A percentile compares a stretch with the other conserved stretches of the same genome.
Evolutionary conservation across 2,797 vertebrate species (phyloP).

Genomic region (Cryptoblepharus egeriae): DNA sequence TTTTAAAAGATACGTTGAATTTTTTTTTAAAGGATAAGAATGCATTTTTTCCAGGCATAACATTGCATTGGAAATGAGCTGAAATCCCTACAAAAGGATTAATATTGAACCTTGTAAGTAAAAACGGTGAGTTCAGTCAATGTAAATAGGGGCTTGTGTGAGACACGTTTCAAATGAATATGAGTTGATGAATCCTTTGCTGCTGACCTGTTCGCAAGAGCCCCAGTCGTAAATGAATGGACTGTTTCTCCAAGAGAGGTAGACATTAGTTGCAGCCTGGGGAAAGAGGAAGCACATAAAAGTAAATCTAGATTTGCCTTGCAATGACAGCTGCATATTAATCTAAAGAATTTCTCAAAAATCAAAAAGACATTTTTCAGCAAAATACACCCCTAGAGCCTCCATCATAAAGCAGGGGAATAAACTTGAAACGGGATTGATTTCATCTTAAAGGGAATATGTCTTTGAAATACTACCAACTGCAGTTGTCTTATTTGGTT

Average conservation of each 20-base stretch:
- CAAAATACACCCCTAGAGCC: conserved; percentile 91
- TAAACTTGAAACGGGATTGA: conserved; percentile 97
- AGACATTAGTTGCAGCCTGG: conserved; percentile 80
- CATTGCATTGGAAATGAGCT: conserved; percentile 8
- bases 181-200: conserved; percentile 52
- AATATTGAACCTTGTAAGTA: conserved; percentile 29
- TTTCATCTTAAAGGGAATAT: conserved; percentile 94
- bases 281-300: conserved; percentile 91
- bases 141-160: conserved; percentile 48
- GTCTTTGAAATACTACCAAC: conserved; percentile 94
- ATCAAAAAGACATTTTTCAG: conserved; percentile 93
- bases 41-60: not conserved
- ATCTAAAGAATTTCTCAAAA: conserved; percentile 97
- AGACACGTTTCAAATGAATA: conserved; percentile 58
- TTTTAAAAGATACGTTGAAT: conserved; percentile 42
- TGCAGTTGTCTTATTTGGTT: conserved; percentile 87
- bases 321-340: conserved; percentile 99
- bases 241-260: conserved; percentile 71
- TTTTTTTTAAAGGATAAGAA: conserved; percentile 5
- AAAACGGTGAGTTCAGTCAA: conserved; percentile 15
- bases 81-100: not conserved
- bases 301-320: conserved; percentile 90
- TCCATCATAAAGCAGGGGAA: conserved; percentile 85
- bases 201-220: conserved; percentile 63
- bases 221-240: conserved; percentile 65